Conservation (phyloP, 1,140 invertebrate species). For the Parasteatoda tepidariorum region DNA sequence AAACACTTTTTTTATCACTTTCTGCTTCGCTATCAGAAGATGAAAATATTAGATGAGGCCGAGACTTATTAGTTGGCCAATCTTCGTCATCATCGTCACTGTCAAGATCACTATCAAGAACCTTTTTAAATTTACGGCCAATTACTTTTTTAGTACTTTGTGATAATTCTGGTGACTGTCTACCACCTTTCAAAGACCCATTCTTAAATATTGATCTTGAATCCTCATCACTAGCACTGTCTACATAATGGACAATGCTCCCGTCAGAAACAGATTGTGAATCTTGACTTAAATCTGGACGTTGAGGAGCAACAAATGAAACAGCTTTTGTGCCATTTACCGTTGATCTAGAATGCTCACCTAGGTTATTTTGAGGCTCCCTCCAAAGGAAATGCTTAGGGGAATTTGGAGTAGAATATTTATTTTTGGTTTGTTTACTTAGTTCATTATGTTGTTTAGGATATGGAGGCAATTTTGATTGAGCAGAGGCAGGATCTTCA, state of each 20-base stretch:
- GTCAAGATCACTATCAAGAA: slow-evolving; percentile 37
- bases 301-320: background rate
- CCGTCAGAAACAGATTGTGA: background rate
- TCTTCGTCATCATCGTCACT: slow-evolving; percentile 8
- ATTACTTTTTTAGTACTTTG: background rate
- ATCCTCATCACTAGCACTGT: slow-evolving; percentile 51
- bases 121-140: slow-evolving; percentile 12
- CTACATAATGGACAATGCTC: slow-evolving; percentile 21
- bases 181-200: slow-evolving; percentile 37
- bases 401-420: slow-evolving; percentile 13
- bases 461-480: no score
- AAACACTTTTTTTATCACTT: background rate
- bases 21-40: slow-evolving; percentile 47
- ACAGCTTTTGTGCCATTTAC: background rate
- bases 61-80: background rate
- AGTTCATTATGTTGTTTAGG: no score
- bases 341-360: background rate
- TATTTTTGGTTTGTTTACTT: no score
- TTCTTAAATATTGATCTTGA: slow-evolving; percentile 5
- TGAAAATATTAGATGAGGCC: slow-evolving; percentile 13
- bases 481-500: no score
- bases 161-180: slow-evolving; percentile 14
- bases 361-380: background rate
- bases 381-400: background rate
- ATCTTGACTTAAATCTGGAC: background rate